A percentile compares a stretch with the other conserved stretches of the same genome.
Evolutionary conservation across 2,113 vertebrate species (phyloP).

Genomic region (Hyaena hyaena): DNA sequence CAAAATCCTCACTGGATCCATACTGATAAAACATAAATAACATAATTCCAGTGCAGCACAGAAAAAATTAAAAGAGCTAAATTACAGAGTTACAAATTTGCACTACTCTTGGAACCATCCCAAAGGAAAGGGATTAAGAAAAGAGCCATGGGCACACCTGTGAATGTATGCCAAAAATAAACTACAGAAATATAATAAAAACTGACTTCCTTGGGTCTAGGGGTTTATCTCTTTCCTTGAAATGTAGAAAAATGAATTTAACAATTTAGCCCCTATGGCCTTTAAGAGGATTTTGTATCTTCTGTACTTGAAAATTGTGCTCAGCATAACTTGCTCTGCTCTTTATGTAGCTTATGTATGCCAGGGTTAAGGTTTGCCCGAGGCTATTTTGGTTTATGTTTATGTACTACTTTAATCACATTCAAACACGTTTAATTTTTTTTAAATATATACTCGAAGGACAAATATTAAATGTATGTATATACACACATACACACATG

Average conservation of each 20-base stretch:
- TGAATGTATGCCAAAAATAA: slow-evolving; percentile 81
- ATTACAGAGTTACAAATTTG: slow-evolving; percentile 79
- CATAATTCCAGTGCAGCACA: slow-evolving; percentile 75
- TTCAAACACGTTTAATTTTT: slow-evolving; percentile 62
- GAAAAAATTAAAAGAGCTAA: slow-evolving; percentile 80
- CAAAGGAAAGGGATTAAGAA: slow-evolving; percentile 82
- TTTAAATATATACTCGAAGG: background rate
- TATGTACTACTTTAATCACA: slow-evolving; percentile 73
- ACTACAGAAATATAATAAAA: slow-evolving; percentile 78
- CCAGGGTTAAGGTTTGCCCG: slow-evolving; percentile 63
- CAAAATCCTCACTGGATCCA: slow-evolving; percentile 82
- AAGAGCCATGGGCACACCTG: slow-evolving; percentile 79
- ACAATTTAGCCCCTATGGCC: slow-evolving; percentile 78
- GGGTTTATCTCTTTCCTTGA: slow-evolving; percentile 78
- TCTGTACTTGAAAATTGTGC: slow-evolving; percentile 77
- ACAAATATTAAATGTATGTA: background rate
- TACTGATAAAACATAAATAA: slow-evolving; percentile 82
- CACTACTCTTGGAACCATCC: slow-evolving; percentile 76
- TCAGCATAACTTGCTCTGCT: slow-evolving; percentile 56
- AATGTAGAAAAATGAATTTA: slow-evolving; percentile 81
- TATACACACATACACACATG: background rate
- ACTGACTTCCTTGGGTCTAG: slow-evolving; percentile 72
- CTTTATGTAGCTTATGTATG: slow-evolving; percentile 59
- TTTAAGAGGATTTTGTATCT: slow-evolving; percentile 81
- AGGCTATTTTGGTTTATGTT: slow-evolving; percentile 69